Evolutionary conservation across 2,888 invertebrate genomes (phyloP).

Genomic region (Pristionchus entomophagus): DNA sequence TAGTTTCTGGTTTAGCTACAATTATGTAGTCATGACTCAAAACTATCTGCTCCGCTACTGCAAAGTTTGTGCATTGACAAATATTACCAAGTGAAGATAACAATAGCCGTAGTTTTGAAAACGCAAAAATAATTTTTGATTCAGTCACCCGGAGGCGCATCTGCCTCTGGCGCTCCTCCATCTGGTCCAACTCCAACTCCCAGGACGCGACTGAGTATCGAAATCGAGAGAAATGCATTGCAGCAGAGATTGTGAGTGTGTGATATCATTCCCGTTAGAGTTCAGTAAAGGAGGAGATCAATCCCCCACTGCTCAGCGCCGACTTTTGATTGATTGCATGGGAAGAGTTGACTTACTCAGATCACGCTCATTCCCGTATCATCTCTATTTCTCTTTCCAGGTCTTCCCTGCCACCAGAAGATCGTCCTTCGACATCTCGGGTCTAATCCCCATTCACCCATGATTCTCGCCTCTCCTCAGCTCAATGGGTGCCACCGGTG

Average conservation of each 20-base stretch:
- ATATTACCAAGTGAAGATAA: too few relatives aligned
- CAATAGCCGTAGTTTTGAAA: too few relatives aligned
- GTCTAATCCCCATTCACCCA: background rate
- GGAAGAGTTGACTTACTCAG: too few relatives aligned
- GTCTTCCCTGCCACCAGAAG: background rate
- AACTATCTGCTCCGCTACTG: too few relatives aligned
- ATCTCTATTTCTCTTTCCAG: background rate
- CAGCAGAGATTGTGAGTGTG: conserved; percentile 14
- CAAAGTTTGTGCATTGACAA: too few relatives aligned
- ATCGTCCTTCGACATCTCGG: conserved; percentile 12
- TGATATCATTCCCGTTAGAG: background rate
- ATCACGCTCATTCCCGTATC: background rate
- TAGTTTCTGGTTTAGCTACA: too few relatives aligned
- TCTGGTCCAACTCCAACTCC: background rate
- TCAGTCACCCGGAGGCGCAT: background rate
- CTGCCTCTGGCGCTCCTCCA: background rate
- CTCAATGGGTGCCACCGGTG: conserved; percentile 25
- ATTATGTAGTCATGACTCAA: too few relatives aligned
- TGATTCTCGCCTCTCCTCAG: background rate
- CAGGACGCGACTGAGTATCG: background rate
- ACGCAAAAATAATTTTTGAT: too few relatives aligned
- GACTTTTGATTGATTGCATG: too few relatives aligned
- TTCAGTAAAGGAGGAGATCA: too few relatives aligned
- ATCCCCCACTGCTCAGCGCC: background rate
- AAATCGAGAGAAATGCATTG: conserved; percentile 6